Evolutionary conservation across 2,113 vertebrate genomes (phyloP).

Genomic region (Anolis sagrei): DNA sequence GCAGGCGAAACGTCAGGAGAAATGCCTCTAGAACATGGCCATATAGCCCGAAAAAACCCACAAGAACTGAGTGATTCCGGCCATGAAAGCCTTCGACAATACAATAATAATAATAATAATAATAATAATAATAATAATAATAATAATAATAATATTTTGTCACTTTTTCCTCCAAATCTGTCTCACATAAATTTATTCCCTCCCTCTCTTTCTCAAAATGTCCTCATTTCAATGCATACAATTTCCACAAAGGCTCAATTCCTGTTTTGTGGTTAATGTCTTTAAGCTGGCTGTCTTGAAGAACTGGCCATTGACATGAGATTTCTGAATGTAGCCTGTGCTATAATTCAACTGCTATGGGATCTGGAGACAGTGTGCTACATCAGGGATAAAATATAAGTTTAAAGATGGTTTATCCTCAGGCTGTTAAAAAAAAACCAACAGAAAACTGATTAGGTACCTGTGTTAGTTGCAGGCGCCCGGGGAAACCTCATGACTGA

Average conservation of each 20-base stretch:
- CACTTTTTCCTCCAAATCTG: too few species aligned
- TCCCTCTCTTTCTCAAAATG: background rate
- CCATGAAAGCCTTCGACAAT: too few species aligned
- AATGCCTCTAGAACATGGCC: too few species aligned
- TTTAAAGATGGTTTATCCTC: conserved; percentile 44
- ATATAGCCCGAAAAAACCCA: too few species aligned
- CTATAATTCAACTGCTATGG: conserved; percentile 58
- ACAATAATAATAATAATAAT: too few species aligned
- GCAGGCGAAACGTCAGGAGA: too few species aligned
- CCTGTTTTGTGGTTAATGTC: conserved; percentile 33
- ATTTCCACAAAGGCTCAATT: conserved; percentile 13
- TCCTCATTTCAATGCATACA: background rate
- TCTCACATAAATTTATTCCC: too few species aligned
- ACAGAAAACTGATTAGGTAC: conserved; percentile 36
- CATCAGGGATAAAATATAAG: conserved; percentile 50
- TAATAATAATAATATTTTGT: too few species aligned
- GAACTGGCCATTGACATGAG: conserved; percentile 51
- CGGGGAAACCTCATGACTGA: background rate
- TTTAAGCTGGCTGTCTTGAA: conserved; percentile 40
- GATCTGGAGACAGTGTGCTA: background rate
- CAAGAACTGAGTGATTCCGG: too few species aligned
- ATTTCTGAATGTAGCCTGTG: conserved; percentile 42
- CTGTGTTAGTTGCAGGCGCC: conserved; percentile 14
- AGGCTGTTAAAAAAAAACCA: conserved; percentile 39
- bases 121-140: too few species aligned